Evolutionary conservation across 2,113 vertebrate genomes (phyloP).

Genomic region (Chaetodon auriga): DNA sequence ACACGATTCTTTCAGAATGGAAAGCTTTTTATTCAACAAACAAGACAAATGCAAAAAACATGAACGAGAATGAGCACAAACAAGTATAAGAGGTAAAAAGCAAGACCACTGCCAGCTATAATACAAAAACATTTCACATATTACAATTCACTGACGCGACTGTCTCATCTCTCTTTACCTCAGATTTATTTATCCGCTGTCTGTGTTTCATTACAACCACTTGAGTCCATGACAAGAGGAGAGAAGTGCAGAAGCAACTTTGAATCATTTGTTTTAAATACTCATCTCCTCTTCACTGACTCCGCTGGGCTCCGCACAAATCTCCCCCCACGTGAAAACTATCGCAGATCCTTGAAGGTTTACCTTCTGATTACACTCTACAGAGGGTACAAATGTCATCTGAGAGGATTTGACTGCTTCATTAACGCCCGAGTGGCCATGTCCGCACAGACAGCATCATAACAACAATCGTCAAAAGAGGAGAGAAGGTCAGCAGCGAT

Average conservation of each 20-base stretch:
- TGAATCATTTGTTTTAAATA: constrained; percentile 41
- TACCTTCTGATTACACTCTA: not conserved
- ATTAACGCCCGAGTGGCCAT: constrained; percentile 29
- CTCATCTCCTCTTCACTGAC: constrained; percentile 27
- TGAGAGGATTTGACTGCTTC: constrained; percentile 50
- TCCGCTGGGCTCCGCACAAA: constrained; percentile 35
- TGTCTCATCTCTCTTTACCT: constrained; percentile 52
- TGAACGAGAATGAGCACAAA: constrained; percentile 41
- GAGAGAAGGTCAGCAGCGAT: constrained; percentile 39
- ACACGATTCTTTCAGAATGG: not conserved
- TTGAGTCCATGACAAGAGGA: constrained; percentile 7
- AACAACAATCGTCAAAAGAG: constrained; percentile 72
- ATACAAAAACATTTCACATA: constrained; percentile 44
- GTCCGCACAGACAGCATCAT: constrained; percentile 81
- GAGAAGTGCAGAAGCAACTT: constrained; percentile 20
- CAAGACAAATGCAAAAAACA: constrained; percentile 52
- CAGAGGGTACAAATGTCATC: not conserved
- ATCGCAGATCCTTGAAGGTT: constrained; percentile 1
- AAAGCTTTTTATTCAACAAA: constrained; percentile 57
- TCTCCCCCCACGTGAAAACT: constrained; percentile 29
- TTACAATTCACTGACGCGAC: constrained; percentile 20
- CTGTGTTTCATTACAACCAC: constrained; percentile 69
- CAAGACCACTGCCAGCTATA: constrained; percentile 9
- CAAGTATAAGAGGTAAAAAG: constrained; percentile 39
- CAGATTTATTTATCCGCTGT: constrained; percentile 72